Base-by-base conservation (phyloP, 2,797 vertebrate species). In the Diceros bicornis region DNA sequence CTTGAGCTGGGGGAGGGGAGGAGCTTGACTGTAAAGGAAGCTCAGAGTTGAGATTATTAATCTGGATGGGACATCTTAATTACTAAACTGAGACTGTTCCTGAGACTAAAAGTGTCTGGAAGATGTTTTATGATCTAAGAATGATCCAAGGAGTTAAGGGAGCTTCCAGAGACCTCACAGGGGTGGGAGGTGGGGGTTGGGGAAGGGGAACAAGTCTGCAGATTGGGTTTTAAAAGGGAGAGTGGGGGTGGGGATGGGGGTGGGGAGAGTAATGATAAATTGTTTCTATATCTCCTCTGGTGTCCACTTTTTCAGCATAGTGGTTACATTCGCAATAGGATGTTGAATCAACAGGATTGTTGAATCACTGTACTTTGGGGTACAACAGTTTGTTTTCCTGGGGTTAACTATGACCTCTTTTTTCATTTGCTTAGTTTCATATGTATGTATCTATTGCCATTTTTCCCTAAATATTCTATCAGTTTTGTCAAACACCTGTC, bases 41-140 rank as follows among this genome's bases (percentile, higher is more conserved):
- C 41, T 79, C 74, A 32, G 89, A 37, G 7, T 57, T 52, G 89
- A 85, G 81, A 64, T 96, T 86, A 81, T 87, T 97, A 83, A 97
- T 93, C 94, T 92, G 94, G 59, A 83, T 0, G 2, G 78, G 74
- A 87, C 94, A 96, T 95, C 89, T 93, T 93, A 79, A 94, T 95
- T 83, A 86, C 81, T 89, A 89, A 96, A 37, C 29, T 0, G 32
- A 98, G 96, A 75, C 74, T 21, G 25, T 96, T 95, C 55, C 75
- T 8, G 25, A 86, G 23, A 71, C 62, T 61, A 4, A 79, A 81
- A 85, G 88, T 91, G 69, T 93, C 89, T 66, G 72, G 90, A 95
- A 75, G 52, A 92, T 59, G 71, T 93, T 96, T 94, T 83, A 88
- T 94, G 62, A 96, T 77, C n/a, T 68, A 79, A 64, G 81, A 92